Percentiles rank a stretch among this genome's conserved stretches.
These are phyloP conservation scores for Stratiomys singularior DNA, from an alignment of 2,888 invertebrate genomes.

Conservation along the genomic window DNA sequence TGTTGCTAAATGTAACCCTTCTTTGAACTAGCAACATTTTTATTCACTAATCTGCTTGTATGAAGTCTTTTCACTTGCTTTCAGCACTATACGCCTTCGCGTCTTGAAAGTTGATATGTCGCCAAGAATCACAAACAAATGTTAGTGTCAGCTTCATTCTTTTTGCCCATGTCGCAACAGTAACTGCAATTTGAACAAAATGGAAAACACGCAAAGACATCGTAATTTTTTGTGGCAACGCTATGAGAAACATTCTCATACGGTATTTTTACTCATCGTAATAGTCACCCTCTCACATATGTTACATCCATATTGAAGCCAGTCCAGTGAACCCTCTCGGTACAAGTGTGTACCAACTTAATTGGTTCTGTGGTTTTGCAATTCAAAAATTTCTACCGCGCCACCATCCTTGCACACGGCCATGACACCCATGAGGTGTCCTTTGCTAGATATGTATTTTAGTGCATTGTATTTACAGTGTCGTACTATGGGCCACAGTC, in stretches of 20 bases:
- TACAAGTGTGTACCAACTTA: constrained; percentile 44
- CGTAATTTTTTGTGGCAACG: neutral
- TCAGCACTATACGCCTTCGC: neutral
- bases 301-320: constrained; percentile 1
- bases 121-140: constrained; percentile 48
- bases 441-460: constrained; percentile 1
- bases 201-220: constrained; percentile 11
- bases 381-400: constrained; percentile 45
- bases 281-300: neutral
- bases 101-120: constrained; percentile 40
- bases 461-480: neutral
- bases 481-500: neutral
- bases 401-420: neutral
- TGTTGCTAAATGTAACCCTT: neutral
- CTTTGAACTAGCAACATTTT: neutral
- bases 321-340: neutral
- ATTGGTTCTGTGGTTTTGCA: constrained; percentile 52
- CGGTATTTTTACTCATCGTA: neutral
- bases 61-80: neutral
- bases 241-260: neutral
- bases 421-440: neutral
- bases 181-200: constrained; percentile 10
- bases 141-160: neutral
- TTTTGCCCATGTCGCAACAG: neutral
- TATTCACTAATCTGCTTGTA: neutral